Conservation (phyloP, 1,140 invertebrate species). For the Kradibia gibbosae region DNA sequence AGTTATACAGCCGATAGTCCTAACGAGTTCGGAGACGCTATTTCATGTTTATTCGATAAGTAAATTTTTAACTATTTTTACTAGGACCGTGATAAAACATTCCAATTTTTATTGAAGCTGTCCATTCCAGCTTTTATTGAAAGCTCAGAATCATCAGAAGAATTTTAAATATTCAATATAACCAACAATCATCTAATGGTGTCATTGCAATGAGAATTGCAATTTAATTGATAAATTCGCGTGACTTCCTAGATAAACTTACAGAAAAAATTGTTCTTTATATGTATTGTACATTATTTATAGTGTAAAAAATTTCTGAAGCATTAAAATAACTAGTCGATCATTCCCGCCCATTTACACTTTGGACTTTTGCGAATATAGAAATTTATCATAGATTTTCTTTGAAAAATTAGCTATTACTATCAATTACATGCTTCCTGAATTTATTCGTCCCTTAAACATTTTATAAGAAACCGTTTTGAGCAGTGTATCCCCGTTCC, state of each 20-base stretch:
- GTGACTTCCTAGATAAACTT: background rate
- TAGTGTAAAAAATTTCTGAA: background rate
- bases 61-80: no score
- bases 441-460: constrained; percentile 31
- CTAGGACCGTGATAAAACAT: no score
- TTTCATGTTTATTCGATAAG: no score
- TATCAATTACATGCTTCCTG: constrained; percentile 1
- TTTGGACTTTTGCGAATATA: constrained; percentile 4
- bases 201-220: background rate
- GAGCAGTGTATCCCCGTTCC: constrained; percentile 6
- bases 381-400: constrained; percentile 11
- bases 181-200: background rate
- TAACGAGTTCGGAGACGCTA: no score
- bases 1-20: no score
- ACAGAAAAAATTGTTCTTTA: background rate
- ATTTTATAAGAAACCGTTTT: constrained; percentile 22
- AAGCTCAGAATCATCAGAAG: background rate
- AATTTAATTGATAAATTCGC: constrained; percentile 5
- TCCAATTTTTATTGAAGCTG: no score
- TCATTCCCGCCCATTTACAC: constrained; percentile 43
- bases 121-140: no score
- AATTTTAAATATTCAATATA: constrained; percentile 9
- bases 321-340: background rate
- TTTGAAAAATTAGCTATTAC: constrained; percentile 39
- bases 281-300: constrained; percentile 10